Conservation (phyloP, 2,113 vertebrate genomes). For the Eublepharis macularius region DNA sequence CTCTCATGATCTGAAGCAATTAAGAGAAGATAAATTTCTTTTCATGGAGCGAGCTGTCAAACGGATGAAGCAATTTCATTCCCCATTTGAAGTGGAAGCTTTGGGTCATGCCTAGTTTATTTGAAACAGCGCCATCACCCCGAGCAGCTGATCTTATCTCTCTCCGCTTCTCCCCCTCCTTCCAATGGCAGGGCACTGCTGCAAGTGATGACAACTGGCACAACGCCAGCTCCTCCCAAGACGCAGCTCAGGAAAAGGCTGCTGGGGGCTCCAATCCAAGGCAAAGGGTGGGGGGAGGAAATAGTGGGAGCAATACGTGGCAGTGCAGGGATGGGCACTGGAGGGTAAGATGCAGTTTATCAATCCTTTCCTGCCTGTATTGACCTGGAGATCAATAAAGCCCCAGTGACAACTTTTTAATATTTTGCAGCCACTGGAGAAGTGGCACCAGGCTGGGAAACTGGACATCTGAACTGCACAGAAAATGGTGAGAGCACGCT, state of each 20-base stretch:
- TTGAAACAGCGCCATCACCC: conserved; percentile 88
- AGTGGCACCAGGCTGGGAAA: no score
- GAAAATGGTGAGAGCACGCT: no score
- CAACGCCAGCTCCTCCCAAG: conserved; percentile 67
- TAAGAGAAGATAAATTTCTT: conserved; percentile 85
- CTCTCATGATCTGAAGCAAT: conserved; percentile 82
- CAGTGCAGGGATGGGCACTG: background rate
- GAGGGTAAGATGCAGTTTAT: background rate
- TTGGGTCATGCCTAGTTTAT: conserved; percentile 85
- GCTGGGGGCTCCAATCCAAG: conserved; percentile 63
- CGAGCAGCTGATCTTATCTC: conserved; percentile 86
- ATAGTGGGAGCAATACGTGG: background rate
- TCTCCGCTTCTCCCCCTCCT: conserved; percentile 74
- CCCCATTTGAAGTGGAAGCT: conserved; percentile 85
- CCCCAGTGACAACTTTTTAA: no score
- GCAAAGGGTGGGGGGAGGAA: conserved; percentile 58
- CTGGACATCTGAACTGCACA: no score
- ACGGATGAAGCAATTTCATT: conserved; percentile 85
- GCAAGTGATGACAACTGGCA: conserved; percentile 82
- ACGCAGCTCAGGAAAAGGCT: conserved; percentile 56
- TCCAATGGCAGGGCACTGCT: conserved; percentile 83
- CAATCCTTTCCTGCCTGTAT: background rate
- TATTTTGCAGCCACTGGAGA: no score
- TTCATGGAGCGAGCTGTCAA: conserved; percentile 84
- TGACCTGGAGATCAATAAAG: background rate